Conservation (phyloP, 2,888 invertebrate species). For the Trichacis sp. region DNA sequence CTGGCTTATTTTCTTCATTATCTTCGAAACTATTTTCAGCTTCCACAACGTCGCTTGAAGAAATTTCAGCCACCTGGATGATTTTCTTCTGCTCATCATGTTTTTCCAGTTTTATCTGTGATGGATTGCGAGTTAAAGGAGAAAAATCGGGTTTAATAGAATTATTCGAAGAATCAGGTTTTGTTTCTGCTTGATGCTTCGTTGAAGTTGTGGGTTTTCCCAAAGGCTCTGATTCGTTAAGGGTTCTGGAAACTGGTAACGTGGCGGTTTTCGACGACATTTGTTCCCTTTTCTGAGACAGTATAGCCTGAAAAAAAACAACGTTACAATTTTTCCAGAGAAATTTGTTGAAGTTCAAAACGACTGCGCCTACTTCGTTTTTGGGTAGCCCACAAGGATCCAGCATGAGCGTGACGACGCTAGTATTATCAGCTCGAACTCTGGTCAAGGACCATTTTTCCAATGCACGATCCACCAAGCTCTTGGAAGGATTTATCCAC, state of each 20-base stretch:
- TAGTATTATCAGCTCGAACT: constrained; percentile 96
- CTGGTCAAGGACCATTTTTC: constrained; percentile 87
- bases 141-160: background rate
- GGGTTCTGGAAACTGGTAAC: background rate
- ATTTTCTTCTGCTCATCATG: constrained; percentile 37
- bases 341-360: too few species aligned
- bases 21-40: constrained; percentile 22
- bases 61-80: constrained; percentile 60
- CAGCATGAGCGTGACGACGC: constrained; percentile 91
- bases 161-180: constrained; percentile 50
- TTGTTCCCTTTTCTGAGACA: constrained; percentile 57
- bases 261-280: constrained; percentile 35
- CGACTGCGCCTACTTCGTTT: constrained; percentile 72
- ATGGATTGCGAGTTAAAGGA: background rate
- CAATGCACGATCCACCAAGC: constrained; percentile 85
- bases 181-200: constrained; percentile 25
- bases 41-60: constrained; percentile 54
- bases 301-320: constrained; percentile 48
- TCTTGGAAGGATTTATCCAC: constrained; percentile 93
- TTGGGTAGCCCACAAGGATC: constrained; percentile 89
- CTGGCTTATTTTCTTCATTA: constrained; percentile 9
- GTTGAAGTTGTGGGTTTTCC: constrained; percentile 5
- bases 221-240: background rate
- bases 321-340: background rate
- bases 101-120: constrained; percentile 11